phyloP scores from a whole-genome alignment of 2,888 invertebrate genomes.

The Acleris sparsana region DNA sequence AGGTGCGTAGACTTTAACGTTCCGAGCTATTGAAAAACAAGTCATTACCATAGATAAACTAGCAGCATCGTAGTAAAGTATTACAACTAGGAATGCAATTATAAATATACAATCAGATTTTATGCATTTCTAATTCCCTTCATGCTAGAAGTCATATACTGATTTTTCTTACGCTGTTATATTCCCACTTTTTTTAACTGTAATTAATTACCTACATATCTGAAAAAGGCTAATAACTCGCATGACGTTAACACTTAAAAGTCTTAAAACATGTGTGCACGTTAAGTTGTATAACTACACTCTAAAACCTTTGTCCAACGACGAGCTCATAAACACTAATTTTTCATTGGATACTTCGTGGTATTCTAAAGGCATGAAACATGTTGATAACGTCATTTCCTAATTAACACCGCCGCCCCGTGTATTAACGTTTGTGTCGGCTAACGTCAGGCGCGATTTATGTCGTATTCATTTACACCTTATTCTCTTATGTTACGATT shows the following conservation, averaged over 20 bases:
- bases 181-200: too few species aligned
- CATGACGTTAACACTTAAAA: too few species aligned
- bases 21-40: neutral
- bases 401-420: slow-evolving; percentile 42
- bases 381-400: slow-evolving; percentile 33
- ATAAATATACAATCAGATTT: neutral
- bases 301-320: too few species aligned
- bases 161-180: too few species aligned
- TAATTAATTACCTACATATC: too few species aligned
- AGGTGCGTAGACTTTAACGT: too few species aligned
- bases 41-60: slow-evolving; percentile 7
- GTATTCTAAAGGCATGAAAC: slow-evolving; percentile 17
- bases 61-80: slow-evolving; percentile 1
- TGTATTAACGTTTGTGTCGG: slow-evolving; percentile 32
- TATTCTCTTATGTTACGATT: slow-evolving; percentile 35
- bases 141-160: neutral
- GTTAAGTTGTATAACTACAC: too few species aligned
- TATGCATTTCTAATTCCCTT: neutral
- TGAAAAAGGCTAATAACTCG: too few species aligned
- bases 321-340: neutral
- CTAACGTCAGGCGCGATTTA: slow-evolving; percentile 38
- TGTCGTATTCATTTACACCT: slow-evolving; percentile 43
- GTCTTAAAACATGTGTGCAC: too few species aligned
- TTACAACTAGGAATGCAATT: neutral
- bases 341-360: slow-evolving; percentile 15